Evolutionary conservation across 2,113 vertebrate genomes (phyloP), one percentile per base, ranked within the genome.

Genomic region (Pachypanchax playfairii): DNA sequence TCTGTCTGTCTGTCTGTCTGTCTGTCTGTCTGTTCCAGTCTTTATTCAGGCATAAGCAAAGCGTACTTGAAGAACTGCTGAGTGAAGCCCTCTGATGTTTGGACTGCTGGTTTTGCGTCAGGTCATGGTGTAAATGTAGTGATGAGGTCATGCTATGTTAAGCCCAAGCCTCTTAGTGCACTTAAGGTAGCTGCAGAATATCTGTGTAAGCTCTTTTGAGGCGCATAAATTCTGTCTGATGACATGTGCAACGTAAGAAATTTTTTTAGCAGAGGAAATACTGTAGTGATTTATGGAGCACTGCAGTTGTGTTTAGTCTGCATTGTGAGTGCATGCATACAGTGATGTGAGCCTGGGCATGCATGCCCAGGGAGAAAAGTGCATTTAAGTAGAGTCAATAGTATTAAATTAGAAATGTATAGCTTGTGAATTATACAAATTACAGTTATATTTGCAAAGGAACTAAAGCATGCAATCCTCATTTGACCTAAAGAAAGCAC

Each of bases 1-100:
- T n/a, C n/a, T n/a, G n/a, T n/a, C n/a, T n/a, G n/a, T n/a, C 20
- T 41, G 20, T 36, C 35, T 13, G 35, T 38, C 39, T 66, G 8
- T 75, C 68, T 62, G 35, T 17, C 41, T 35, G 21, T 52, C 8
- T 35, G 14, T 82, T 43, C 64, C 31, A 65, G 63, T 69, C 39
- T 61, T 66, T 35, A 76, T 56, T 73, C 41, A 4, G 3, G 65
- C 52, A 70, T 68, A 79, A 82, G 76, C 33, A 29, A 64, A 57
- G 72, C 76, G 75, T 21, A 51, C 35, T 41, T 58, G 8, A 3
- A 69, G 39, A 76, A 83, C 24, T 70, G 80, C 82, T 81, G 82
- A 82, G 76, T 77, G 64, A 44, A 61, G 47, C n/a, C 28, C 61
- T 80, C 75, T 79, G 80, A 81, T 83, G 79, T 85, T 77, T 80